Evolutionary conservation across 2,888 invertebrate genomes (phyloP), one percentile per base, ranked within the genome.

Genomic region (Brachyptera putata): DNA sequence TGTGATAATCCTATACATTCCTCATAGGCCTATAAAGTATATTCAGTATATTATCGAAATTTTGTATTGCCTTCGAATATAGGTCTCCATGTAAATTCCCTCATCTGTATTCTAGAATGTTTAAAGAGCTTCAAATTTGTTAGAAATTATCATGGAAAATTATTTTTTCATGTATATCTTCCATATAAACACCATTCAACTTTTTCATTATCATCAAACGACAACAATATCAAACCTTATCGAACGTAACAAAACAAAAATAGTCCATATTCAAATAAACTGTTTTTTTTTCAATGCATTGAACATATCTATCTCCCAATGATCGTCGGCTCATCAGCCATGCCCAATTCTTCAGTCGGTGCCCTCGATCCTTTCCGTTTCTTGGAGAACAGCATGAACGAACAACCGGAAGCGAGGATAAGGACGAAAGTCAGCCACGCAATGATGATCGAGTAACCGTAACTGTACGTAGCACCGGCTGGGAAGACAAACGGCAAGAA

Each of bases 311-410:
- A 74, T 65, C 80, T 72, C 11, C 79, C 77, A 57, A 92, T 87
- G 70, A 88, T 88, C 41, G 89, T 87, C 0, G 91, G 89, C 69
- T 91, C 91, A 68, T 93, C 91, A 3, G 88, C 91, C 84, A 88
- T 85, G 1, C 87, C 91, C 39, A 89, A 78, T 70, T 91, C 89
- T 65, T 89, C 89, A n/a, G 83, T 86, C 3, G 87, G 87, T 1
- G 90, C 90, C 69, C 89, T 87, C 66, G 86, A 84, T 1, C 91
- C 87, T 79, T 93, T 93, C 74, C 88, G 84, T 73, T 93, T 93
- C 53, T 53, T 53, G 11, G 91, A 91, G 72, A 85, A 89, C 75
- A 89, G 80, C 67, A 92, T 81, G 73, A 92, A 93, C 56, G 86
- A 80, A 9, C 83, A 76, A 1, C 87, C 87, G 11, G 88, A 82